Evolutionary conservation across 2,797 vertebrate species (phyloP), one percentile per base, ranked within the genome.

Genomic region (Calcarius lapponicus): DNA sequence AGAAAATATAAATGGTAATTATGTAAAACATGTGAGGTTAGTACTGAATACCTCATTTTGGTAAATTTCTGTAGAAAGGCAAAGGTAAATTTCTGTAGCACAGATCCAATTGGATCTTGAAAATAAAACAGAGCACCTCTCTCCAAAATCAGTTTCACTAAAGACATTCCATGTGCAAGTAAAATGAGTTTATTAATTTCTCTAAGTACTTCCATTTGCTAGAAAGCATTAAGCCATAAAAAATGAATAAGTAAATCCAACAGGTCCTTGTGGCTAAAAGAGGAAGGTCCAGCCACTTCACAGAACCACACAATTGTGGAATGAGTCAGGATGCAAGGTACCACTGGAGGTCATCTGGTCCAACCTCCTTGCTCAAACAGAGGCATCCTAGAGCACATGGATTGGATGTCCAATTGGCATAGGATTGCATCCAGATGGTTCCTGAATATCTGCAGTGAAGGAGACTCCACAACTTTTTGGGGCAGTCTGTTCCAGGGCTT

Each of bases 1-100:
- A 75, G 57, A 80, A 93, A 88, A 88, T 36, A 74, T 73, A 92
- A 96, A 50, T 36, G 26, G 34, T 76, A 80, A 92, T 86, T 96
- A 90, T 66, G 21, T 57, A 94, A 87, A 91, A 73, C 18, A 48
- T 1, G 2, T 83, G 74, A 83, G 13, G 21, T 50, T 89, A 48
- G 48, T 64, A 32, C 47, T 93, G 66, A 91, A 85, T 67, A 40
- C 29, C 20, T 96, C 76, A 65, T 86, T 95, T 87, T 54, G 24
- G 32, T 60, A 93, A 74, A 50, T 86, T 29, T 81, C 50, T 89
- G 36, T 57, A 90, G 36, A 84, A 88, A 90, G 64, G 28, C 66
- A 47, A 36, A 36, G 36, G 36, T 36, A 36, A 36, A 36, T 36
- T 36, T 36, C 11, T 53, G 28, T 56, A 81, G 45, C 21, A 84